Evolutionary conservation across 92 coral and sea anemone species (phyloP).

Genomic region (Epizoanthus fatuus): DNA sequence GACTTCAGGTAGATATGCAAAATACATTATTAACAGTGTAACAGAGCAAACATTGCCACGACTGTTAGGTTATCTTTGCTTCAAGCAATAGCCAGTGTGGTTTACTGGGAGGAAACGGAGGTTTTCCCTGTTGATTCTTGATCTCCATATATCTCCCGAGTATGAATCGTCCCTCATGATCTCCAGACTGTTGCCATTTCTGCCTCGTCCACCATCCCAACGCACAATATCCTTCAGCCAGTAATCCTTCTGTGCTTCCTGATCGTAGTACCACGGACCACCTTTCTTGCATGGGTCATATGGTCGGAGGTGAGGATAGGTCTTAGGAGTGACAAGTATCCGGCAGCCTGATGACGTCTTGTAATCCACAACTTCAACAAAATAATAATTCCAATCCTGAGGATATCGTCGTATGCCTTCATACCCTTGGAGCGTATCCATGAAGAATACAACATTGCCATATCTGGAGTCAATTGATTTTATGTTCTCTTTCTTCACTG

Average conservation of each 20-base stretch:
- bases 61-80: neutral
- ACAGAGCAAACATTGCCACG: too few relatives aligned
- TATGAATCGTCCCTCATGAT: neutral
- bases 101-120: neutral
- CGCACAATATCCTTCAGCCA: constrained; percentile 36
- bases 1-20: neutral
- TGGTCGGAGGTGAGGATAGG: constrained; percentile 41
- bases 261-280: constrained; percentile 63
- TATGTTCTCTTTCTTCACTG: constrained; percentile 8
- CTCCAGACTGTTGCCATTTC: neutral
- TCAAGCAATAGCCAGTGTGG: neutral
- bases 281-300: constrained; percentile 61
- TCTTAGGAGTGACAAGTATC: constrained; percentile 37
- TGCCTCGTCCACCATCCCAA: constrained; percentile 23
- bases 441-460: constrained; percentile 16
- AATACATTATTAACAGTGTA: neutral
- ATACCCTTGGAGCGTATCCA: neutral
- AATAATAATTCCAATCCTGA: constrained; percentile 33
- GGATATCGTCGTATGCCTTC: constrained; percentile 13
- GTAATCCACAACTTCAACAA: constrained; percentile 44
- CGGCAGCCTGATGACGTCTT: constrained; percentile 45
- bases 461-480: neutral
- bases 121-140: neutral
- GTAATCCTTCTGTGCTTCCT: constrained; percentile 40
- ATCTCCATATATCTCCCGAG: too few relatives aligned